A percentile compares a stretch with the other conserved stretches of the same genome.
Evolutionary conservation across 1,140 invertebrate species (phyloP).

Genomic region (Papilio xuthus): DNA sequence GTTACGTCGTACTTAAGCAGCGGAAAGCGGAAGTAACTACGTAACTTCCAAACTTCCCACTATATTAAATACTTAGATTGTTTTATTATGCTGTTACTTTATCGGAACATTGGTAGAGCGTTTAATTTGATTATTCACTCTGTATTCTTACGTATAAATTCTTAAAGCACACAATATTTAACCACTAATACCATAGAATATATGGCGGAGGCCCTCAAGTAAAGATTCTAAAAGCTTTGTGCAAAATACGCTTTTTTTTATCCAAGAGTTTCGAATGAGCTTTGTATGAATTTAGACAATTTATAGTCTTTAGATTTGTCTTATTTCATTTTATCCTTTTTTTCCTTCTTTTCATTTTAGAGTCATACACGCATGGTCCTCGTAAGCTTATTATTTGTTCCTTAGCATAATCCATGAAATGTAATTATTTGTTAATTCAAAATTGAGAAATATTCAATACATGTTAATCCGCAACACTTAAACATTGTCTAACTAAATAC

Average conservation of each 20-base stretch:
- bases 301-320: too few species aligned
- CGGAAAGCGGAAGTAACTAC: conserved; percentile 58
- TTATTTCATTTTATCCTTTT: too few species aligned
- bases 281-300: too few species aligned
- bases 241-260: too few species aligned
- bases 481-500: neutral
- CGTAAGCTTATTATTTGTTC: neutral
- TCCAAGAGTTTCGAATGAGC: too few species aligned
- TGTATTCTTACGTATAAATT: neutral
- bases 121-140: conserved; percentile 33
- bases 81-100: neutral
- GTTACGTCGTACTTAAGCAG: conserved; percentile 44
- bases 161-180: too few species aligned
- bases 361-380: too few species aligned
- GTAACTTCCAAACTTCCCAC: conserved; percentile 38
- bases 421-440: neutral
- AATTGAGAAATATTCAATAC: neutral
- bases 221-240: too few species aligned
- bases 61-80: conserved; percentile 16
- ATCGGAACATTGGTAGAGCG: conserved; percentile 9
- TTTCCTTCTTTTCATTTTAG: too few species aligned
- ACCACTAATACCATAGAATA: too few species aligned
- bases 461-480: neutral
- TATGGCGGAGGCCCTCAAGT: too few species aligned
- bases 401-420: neutral